Evolutionary conservation across 2,888 invertebrate species (phyloP).

Genomic region (Cosmia trapezina): DNA sequence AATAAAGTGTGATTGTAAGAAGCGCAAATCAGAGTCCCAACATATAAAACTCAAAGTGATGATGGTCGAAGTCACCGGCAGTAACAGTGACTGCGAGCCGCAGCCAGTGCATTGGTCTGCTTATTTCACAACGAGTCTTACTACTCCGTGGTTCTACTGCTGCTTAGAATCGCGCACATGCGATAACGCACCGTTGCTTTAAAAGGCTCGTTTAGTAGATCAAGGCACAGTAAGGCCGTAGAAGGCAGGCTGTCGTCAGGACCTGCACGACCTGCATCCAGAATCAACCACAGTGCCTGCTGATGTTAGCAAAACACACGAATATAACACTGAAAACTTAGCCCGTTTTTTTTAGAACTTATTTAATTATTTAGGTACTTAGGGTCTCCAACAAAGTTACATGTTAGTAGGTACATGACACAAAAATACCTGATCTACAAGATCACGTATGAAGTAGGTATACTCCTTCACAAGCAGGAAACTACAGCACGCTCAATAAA

Average conservation of each 20-base stretch:
- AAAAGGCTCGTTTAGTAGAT: constrained; percentile 22
- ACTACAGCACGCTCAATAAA: too few species aligned
- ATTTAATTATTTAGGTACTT: too few species aligned
- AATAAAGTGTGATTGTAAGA: not conserved
- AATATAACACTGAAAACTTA: not conserved
- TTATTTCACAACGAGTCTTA: not conserved
- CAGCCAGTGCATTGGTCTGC: not conserved
- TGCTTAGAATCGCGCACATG: not conserved
- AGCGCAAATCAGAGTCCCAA: not conserved
- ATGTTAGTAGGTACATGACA: not conserved
- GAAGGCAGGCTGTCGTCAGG: constrained; percentile 7
- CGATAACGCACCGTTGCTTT: constrained; percentile 6
- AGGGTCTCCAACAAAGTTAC: too few species aligned
- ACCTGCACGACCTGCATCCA: constrained; percentile 16
- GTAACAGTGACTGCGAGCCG: not conserved
- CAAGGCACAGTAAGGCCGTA: constrained; percentile 38
- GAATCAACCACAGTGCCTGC: constrained; percentile 5
- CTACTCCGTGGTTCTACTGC: not conserved
- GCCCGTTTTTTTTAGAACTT: too few species aligned
- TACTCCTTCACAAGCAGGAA: too few species aligned
- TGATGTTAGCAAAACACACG: not conserved
- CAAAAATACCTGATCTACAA: too few species aligned
- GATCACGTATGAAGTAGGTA: too few species aligned
- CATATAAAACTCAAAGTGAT: not conserved
- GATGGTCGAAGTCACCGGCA: too few species aligned